A percentile compares a stretch with the other conserved stretches of the same genome.
Conservation (phyloP, 2,113 vertebrate species). For the Vidua macroura region DNA sequence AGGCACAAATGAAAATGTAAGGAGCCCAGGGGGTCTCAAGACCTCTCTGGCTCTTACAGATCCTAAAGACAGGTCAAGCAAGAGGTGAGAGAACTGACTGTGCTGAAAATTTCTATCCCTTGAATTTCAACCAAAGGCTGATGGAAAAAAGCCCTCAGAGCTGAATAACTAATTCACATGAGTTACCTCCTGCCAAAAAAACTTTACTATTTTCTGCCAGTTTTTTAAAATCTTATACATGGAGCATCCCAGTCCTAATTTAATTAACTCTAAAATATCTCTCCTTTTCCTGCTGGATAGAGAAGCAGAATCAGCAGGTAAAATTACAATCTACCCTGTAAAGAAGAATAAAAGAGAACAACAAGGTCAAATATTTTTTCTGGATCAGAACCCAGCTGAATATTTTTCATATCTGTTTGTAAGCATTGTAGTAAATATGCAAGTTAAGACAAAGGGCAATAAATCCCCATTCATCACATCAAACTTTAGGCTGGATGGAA, state of each 20-base stretch:
- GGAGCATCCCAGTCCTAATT: neutral
- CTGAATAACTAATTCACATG: neutral
- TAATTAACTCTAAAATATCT: neutral
- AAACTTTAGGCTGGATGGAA: neutral
- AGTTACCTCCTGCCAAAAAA: neutral
- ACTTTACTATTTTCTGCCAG: neutral
- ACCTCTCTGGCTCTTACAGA: neutral
- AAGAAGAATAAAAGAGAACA: neutral
- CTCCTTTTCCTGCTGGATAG: neutral
- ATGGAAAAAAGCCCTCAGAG: neutral
- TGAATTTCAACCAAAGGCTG: conserved; percentile 10
- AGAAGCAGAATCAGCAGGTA: neutral
- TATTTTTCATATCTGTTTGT: neutral
- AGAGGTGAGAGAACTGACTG: conserved; percentile 15
- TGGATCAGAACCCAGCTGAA: neutral
- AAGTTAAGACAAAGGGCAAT: neutral
- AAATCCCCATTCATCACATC: neutral
- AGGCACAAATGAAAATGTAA: conserved; percentile 27
- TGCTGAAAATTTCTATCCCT: neutral
- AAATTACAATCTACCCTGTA: neutral
- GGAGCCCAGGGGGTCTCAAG: neutral
- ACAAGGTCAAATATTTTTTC: neutral
- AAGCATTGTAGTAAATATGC: neutral
- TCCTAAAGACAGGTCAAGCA: conserved; percentile 38
- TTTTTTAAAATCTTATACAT: neutral